Base-by-base conservation (phyloP, 2,888 invertebrate genomes). In the Empis livida region DNA sequence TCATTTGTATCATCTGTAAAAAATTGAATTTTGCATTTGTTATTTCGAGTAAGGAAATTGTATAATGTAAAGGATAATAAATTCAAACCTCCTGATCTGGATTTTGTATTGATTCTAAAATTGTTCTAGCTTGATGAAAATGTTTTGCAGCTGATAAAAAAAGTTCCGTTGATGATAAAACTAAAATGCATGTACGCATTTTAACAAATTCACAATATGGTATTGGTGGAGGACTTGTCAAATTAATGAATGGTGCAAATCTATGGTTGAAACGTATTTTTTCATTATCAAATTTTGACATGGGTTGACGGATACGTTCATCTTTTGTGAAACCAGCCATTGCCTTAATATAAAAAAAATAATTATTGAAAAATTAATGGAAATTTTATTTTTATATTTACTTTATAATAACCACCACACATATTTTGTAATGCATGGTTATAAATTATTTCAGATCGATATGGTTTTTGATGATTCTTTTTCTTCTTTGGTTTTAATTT, bases 381-480 rank as follows among this genome's bases (percentile, higher is more conserved):
- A n/a, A n/a, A 31, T 38, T 16, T 42, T n/a, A 23, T 30, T 42
- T 42, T 31, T 27, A 17, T 14, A 43, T 42, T 32, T 63, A 84
- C 90, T 78, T 93, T 94, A 62, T 90, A 94, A 67, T 89, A 93
- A 8, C 94, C 96, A 2, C 93, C 95, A 66, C 92, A 92, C 76
- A 96, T 82, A 64, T 89, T 89, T 67, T 94, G 91, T 71, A 92
- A 75, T 1, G 91, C 92, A 68, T 95, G 94, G 58, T 86, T 85
- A 67, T 88, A 77, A n/a, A 87, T 77, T 41, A 89, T 85, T 63
- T 96, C 94, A 51, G 81, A 73, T 27, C 83, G 84, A 61, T 88
- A 86, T 0, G 83, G 58, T 79, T 84, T 68, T 81, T 87, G 72
- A 75, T 83, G 59, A 71, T 76, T 59, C 71, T 74, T 50, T 69